phyloP scores from a whole-genome alignment of 2,797 vertebrate genomes.

The Macropodus opercularis region DNA sequence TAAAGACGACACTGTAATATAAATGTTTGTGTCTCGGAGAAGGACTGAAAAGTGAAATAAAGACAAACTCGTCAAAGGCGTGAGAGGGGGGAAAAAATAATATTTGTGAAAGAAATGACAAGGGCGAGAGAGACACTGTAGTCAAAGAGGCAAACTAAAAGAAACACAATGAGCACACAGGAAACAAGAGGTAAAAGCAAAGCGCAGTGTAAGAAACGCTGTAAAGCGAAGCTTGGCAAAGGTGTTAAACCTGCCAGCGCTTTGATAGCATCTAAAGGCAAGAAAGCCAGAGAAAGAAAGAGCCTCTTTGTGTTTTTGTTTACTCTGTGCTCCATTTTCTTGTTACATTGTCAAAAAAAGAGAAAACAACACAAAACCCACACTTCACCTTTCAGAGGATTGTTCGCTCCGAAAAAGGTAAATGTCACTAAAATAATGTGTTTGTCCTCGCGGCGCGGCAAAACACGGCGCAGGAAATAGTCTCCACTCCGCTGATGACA shows the following conservation, averaged over 20 bases:
- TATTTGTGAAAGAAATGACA: slow-evolving; percentile 8
- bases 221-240: slow-evolving; percentile 19
- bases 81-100: not conserved
- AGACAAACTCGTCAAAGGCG: not conserved
- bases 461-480: slow-evolving; percentile 21
- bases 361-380: slow-evolving; percentile 6
- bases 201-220: slow-evolving; percentile 19
- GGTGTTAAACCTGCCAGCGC: slow-evolving; percentile 35
- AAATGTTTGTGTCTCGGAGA: not conserved
- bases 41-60: slow-evolving; percentile 20
- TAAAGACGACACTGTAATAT: slow-evolving; percentile 15
- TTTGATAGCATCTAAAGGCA: slow-evolving; percentile 28
- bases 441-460: slow-evolving; percentile 11
- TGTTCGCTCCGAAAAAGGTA: slow-evolving; percentile 19
- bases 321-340: slow-evolving; percentile 17
- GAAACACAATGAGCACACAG: slow-evolving; percentile 3
- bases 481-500: slow-evolving; percentile 2
- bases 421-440: slow-evolving; percentile 31
- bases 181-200: slow-evolving; percentile 13
- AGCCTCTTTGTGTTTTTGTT: slow-evolving; percentile 27
- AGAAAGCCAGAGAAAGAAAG: slow-evolving; percentile 16
- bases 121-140: not conserved
- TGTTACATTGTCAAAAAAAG: slow-evolving; percentile 35
- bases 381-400: slow-evolving; percentile 37
- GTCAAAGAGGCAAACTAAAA: not conserved